Conservation (phyloP, 2,888 invertebrate species). For the Acleris laterana region DNA sequence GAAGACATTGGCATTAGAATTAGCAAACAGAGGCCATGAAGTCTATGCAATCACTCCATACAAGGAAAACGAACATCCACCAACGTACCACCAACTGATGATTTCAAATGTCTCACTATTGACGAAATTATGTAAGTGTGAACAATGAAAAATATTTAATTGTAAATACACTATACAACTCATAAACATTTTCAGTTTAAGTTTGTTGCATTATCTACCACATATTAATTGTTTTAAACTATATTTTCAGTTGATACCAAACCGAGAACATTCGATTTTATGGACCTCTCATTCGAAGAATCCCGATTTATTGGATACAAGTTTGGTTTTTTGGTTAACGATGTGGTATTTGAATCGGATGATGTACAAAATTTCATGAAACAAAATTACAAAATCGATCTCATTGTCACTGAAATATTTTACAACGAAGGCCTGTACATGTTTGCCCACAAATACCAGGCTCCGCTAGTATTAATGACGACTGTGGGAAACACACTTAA, state of each 20-base stretch:
- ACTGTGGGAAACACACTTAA: slow-evolving; percentile 40
- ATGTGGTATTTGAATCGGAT: slow-evolving; percentile 37
- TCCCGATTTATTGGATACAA: slow-evolving; percentile 32
- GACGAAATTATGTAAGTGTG: too few species aligned
- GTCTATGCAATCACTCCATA: slow-evolving; percentile 37
- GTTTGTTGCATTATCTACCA: too few species aligned
- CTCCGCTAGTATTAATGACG: slow-evolving; percentile 33
- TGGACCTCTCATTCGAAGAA: slow-evolving; percentile 23
- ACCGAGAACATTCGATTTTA: slow-evolving; percentile 32
- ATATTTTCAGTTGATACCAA: slow-evolving; percentile 27
- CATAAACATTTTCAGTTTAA: too few species aligned
- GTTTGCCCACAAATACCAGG: slow-evolving; percentile 40
- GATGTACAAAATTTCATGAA: slow-evolving; percentile 36
- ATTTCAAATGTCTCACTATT: slow-evolving; percentile 4
- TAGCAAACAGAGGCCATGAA: slow-evolving; percentile 39
- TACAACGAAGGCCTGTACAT: slow-evolving; percentile 37
- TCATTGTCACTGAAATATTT: too few species aligned
- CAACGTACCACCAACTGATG: slow-evolving; percentile 37
- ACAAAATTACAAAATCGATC: slow-evolving; percentile 34
- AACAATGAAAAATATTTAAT: neutral
- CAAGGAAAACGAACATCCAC: slow-evolving; percentile 33
- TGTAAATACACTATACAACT: too few species aligned
- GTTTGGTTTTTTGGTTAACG: slow-evolving; percentile 26
- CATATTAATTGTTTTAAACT: too few species aligned
- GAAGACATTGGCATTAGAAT: slow-evolving; percentile 37